Base-by-base conservation (phyloP, 2,888 invertebrate species). In the Lasioglossum malachurum region DNA sequence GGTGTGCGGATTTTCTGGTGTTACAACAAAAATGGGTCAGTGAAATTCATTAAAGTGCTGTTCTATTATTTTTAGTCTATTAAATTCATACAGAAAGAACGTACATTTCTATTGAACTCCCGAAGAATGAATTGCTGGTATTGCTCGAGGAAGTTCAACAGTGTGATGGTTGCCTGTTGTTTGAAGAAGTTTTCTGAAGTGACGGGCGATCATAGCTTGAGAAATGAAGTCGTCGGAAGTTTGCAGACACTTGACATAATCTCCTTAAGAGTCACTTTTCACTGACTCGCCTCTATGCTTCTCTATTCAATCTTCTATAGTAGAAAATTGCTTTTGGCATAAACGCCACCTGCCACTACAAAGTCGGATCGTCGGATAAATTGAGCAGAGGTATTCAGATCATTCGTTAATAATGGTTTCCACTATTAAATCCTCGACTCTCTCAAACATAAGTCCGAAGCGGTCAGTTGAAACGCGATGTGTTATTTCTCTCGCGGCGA, bases 401-500 rank as follows among this genome's bases (percentile, higher is more conserved):
- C 64, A 27, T 83, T 31, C 19, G 10, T 67, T n/a, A 38, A 46
- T 57, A 57, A 69, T 23, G 2, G 57, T 53, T 49, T 60, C 46
- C 38, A 49, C 44, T 35, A 73, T 41, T 75, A 35, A 31, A 41
- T 41, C 53, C 38, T 31, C 23, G 16, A 23, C 49, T 72, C 44
- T 44, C 44, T 72, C 44, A 8, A 72, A 72, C 44, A 44, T 23
- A 46, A 72, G 27, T 27, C 72, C 27, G n/a, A 27, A 46, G n/a
- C 49, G 69, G 10, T 60, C 41, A 31, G 31, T 41, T 60, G 60
- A 49, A 73, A 72, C 64, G 64, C 14, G 67, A 80, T 49, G 46
- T 41, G 72, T 19, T 74, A 49, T 38, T n/a, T 60, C 73, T 67
- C 64, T 73, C 46, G 23, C 23, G 49, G 46, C 46, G 72, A 64